phyloP scores from a whole-genome alignment of 2,113 vertebrate species.

The Antigone vipio region DNA sequence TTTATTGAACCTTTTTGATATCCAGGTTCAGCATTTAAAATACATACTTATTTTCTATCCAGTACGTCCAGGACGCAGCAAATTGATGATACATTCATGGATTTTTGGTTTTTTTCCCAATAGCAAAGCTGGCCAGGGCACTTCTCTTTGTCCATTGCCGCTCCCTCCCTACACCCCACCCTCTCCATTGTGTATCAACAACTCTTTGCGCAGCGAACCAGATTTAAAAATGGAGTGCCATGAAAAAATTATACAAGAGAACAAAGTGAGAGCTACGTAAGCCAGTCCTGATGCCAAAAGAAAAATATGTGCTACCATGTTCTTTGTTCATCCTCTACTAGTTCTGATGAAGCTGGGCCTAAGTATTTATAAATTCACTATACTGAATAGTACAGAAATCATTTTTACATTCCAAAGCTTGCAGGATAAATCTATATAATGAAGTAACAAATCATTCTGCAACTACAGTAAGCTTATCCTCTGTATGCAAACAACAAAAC shows the following conservation, averaged over 20 bases:
- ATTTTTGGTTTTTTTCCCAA: neutral
- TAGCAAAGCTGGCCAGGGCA: neutral
- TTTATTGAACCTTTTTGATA: neutral
- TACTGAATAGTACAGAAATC: neutral
- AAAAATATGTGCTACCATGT: neutral
- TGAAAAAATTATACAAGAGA: neutral
- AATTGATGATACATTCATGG: neutral
- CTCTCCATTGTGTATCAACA: neutral
- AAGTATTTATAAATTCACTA: neutral
- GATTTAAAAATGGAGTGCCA: neutral
- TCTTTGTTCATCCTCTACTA: neutral
- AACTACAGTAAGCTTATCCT: neutral
- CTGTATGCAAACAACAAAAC: neutral
- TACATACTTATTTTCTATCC: neutral
- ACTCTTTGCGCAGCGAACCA: neutral
- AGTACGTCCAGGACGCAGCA: neutral
- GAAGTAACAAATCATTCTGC: neutral
- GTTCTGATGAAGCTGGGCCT: neutral
- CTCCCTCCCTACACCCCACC: neutral
- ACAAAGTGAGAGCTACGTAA: neutral
- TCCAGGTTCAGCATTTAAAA: neutral
- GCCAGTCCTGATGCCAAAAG: neutral
- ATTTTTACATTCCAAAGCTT: neutral
- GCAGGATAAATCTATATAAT: neutral
- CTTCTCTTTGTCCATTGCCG: neutral